Base-by-base conservation (phyloP, 1,140 invertebrate genomes). In the Drosophila setifemur region DNA sequence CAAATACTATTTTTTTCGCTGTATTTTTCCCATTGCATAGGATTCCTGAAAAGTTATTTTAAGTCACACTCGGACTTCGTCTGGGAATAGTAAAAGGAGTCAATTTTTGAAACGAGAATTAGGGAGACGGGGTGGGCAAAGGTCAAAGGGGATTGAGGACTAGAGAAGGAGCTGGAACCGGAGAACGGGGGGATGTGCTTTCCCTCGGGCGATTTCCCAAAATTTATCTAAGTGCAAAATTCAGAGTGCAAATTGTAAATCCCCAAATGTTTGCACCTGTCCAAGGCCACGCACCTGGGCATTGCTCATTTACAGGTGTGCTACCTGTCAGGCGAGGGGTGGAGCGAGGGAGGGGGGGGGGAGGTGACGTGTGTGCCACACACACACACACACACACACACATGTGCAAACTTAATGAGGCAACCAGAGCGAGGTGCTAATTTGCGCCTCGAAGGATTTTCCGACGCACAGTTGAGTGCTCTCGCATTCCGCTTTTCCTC, bases 361-460 rank as follows among this genome's bases (percentile, higher is more conserved):
- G 8, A 4, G 1, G 29, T 12, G 23, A 4, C 2, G 19, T 50
- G 47, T 49, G 19, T 12, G 21, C 53, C 53, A 14, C 43, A 47
- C 21, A 39, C 47, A 28, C 25, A 8, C 45, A 28, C 47, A 53
- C 42, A 52, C 35, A 25, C 37, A 37, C 19, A 53, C n/a, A 50
- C 52, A 39, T 54, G 49, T 72, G 67, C 71, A 81, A 67, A 55
- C 52, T 79, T 81, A 81, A 81, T 81, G 76, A 81, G 76, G 61
- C 61, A 64, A 39, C 42, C 58, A 49, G 33, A 52, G 69, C 64
- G 76, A 81, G 76, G 76, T 81, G 76, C 76, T 81, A 81, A 81
- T 81, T 81, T 71, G 66, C 67, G 76, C 76, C 76, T 81, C 76
- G 64, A 81, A 81, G 76, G 76, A 81, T 81, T 81, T 81, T 81